A percentile compares a stretch with the other conserved stretches of the same genome.
Evolutionary conservation across 2,113 vertebrate species (phyloP).

Genomic region (sheep (Ovis aries)): ARS-UI_Ramb_v3.0 NC_056061.1:55175001-55175500

Average conservation of each 20-base stretch:
- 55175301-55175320: not conserved
- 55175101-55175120: not conserved
- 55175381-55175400: not conserved
- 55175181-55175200: not conserved
- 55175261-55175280: not conserved
- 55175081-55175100: not conserved
- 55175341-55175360: not conserved
- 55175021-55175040: constrained; percentile 25
- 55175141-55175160: not conserved
- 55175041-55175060: not conserved
- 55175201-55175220: not conserved
- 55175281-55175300: not conserved
- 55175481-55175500: not conserved
- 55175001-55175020: not conserved
- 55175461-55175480: rapidly evolving
- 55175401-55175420: rapidly evolving
- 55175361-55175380: not conserved
- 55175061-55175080: not conserved
- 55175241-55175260: not conserved
- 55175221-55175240: not conserved
- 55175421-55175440: not conserved
- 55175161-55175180: not conserved
- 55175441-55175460: not conserved
- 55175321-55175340: not conserved
- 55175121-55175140: not conserved